Percentiles rank a stretch among this genome's conserved stretches.
Evolutionary conservation across 2,888 invertebrate genomes (phyloP).

Genomic region (Dasypogon diadema): DNA sequence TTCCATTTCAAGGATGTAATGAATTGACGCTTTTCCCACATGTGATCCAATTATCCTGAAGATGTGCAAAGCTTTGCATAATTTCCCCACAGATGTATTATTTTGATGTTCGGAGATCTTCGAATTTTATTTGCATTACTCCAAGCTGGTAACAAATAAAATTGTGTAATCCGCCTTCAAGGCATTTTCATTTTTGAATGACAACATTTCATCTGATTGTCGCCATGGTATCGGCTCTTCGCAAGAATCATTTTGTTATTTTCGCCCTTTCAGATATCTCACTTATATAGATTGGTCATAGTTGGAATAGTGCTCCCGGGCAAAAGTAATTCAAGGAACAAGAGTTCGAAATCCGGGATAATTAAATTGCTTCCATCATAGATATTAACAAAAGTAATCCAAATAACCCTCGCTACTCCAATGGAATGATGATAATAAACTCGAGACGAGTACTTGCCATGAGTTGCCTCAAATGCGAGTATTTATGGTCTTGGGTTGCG

Average conservation of each 20-base stretch:
- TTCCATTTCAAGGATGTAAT: too few species aligned
- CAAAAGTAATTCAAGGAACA: neutral
- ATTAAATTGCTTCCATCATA: slow-evolving; percentile 29
- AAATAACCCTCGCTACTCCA: neutral
- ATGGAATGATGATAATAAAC: neutral
- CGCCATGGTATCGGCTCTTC: neutral
- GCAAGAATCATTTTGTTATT: neutral
- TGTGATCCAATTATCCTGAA: too few species aligned
- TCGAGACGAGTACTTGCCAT: neutral
- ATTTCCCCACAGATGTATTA: too few species aligned
- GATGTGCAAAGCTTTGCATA: too few species aligned
- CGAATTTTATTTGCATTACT: neutral
- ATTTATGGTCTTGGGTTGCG: slow-evolving; percentile 51
- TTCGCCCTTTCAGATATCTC: neutral
- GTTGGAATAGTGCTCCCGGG: neutral
- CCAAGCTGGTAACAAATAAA: neutral
- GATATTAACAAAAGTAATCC: neutral
- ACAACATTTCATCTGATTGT: neutral
- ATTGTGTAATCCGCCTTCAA: neutral
- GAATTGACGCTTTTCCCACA: too few species aligned
- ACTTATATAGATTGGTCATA: neutral
- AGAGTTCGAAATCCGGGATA: slow-evolving; percentile 18
- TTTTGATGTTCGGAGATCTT: neutral
- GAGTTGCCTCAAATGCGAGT: slow-evolving; percentile 12
- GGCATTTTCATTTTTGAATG: neutral